Evolutionary conservation across 2,888 invertebrate species (phyloP).

Genomic region (Hemistola chrysoprasaria): DNA sequence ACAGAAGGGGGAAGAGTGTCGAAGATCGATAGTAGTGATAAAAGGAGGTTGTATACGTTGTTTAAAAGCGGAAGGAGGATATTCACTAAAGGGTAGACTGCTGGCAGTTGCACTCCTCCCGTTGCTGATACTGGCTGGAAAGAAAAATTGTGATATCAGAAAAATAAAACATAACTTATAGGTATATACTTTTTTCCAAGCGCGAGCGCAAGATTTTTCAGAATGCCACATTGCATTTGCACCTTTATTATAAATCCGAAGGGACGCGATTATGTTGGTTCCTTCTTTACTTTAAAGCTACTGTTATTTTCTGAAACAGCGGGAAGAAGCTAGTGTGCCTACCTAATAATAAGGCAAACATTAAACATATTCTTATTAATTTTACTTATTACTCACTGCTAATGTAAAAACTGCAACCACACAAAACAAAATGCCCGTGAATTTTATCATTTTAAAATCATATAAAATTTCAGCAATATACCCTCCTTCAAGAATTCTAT

Average conservation of each 20-base stretch:
- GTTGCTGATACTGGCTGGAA: constrained; percentile 60
- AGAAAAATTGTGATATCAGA: constrained; percentile 6
- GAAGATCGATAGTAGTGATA: constrained; percentile 70
- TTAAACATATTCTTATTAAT: too few relatives aligned
- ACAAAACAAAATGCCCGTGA: constrained; percentile 16
- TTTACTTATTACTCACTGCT: constrained; percentile 20
- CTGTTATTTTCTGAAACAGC: too few relatives aligned
- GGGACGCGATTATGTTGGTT: too few relatives aligned
- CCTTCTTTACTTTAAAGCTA: too few relatives aligned
- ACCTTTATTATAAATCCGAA: too few relatives aligned
- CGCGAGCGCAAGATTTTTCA: too few relatives aligned
- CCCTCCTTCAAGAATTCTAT: constrained; percentile 4
- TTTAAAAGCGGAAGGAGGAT: constrained; percentile 68
- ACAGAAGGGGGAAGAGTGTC: constrained; percentile 69
- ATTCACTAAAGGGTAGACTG: constrained; percentile 72
- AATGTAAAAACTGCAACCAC: constrained; percentile 21
- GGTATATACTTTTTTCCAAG: too few relatives aligned
- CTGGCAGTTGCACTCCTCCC: constrained; percentile 60
- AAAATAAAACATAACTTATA: too few relatives aligned
- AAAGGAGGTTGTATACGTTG: constrained; percentile 73
- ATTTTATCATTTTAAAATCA: constrained; percentile 22
- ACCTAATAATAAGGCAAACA: too few relatives aligned
- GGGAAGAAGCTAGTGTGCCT: too few relatives aligned
- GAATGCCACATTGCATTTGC: too few relatives aligned
- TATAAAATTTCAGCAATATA: constrained; percentile 10